phyloP scores from a whole-genome alignment of 2,797 vertebrate species.

The Rhadinocentrus ornatus region DNA sequence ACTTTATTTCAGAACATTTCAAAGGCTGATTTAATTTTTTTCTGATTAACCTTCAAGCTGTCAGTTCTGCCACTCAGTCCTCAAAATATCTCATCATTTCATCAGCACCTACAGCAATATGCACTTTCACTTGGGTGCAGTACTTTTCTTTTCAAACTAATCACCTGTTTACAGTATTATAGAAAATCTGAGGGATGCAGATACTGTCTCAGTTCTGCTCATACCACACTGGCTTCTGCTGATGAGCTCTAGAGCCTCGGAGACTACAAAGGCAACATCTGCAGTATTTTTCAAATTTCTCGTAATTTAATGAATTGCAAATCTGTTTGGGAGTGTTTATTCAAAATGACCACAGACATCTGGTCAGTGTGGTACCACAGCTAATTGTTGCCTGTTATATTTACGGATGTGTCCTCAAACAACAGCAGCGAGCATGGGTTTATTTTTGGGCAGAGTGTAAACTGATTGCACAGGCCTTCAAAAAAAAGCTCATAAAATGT shows the following conservation, averaged over 20 bases:
- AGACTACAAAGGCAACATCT: not conserved
- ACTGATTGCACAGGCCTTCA: not conserved
- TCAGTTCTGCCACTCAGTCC: not conserved
- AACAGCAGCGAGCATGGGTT: too few relatives aligned
- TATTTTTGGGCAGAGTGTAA: not conserved
- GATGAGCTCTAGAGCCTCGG: not conserved
- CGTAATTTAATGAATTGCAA: not conserved
- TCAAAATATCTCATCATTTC: not conserved
- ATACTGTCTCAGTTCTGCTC: not conserved
- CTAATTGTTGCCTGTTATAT: not conserved
- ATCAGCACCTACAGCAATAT: not conserved
- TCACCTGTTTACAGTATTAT: not conserved
- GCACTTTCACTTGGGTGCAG: not conserved
- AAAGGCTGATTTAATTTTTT: not conserved
- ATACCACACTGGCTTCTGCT: not conserved
- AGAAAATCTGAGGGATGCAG: not conserved
- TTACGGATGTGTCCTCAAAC: not conserved
- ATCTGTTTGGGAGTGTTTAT: not conserved
- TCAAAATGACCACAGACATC: conserved; percentile 2
- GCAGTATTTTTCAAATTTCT: not conserved
- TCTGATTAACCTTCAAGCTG: not conserved
- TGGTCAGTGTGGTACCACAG: not conserved
- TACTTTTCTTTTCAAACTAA: not conserved
- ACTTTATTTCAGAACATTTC: not conserved
- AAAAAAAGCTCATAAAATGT: not conserved